phyloP scores from a whole-genome alignment of 2,888 invertebrate species.

The Drosophila pseudotalamancana region DNA sequence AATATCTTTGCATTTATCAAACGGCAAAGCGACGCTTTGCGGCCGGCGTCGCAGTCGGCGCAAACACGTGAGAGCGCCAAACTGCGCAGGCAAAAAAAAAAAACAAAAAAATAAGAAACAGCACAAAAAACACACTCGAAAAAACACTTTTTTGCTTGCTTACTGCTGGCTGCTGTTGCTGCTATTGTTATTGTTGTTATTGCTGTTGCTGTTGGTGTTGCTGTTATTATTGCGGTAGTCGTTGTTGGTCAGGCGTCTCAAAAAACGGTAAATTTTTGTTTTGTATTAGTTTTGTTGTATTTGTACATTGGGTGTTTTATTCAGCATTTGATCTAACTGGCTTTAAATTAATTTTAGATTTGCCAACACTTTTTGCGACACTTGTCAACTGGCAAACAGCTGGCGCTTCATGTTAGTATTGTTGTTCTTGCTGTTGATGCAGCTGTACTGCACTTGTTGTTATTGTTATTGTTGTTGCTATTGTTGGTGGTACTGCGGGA shows the following conservation, averaged over 20 bases:
- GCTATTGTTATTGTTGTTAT: constrained; percentile 16
- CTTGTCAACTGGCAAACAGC: constrained; percentile 62
- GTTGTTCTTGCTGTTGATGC: constrained; percentile 29
- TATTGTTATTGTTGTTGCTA: constrained; percentile 28
- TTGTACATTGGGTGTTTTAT: constrained; percentile 9
- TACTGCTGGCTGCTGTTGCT: constrained; percentile 22
- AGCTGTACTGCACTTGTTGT: constrained; percentile 43
- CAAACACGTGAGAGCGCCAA: constrained; percentile 63
- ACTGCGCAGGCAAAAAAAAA: constrained; percentile 58
- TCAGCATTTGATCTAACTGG: constrained; percentile 21
- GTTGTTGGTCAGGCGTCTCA: constrained; percentile 25
- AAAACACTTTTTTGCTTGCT: constrained; percentile 46
- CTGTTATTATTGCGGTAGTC: constrained; percentile 42
- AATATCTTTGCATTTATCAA: constrained; percentile 73
- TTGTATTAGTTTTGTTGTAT: constrained; percentile 9
- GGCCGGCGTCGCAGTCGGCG: constrained; percentile 54
- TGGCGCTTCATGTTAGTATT: constrained; percentile 48
- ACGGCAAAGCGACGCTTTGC: constrained; percentile 27
- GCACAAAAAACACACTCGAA: constrained; percentile 23
- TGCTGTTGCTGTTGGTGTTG: constrained; percentile 18
- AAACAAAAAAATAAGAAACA: constrained; percentile 4
- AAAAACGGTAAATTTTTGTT: constrained; percentile 37
- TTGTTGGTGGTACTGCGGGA: constrained; percentile 21
- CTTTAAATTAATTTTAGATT: constrained; percentile 28
- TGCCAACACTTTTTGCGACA: constrained; percentile 15